Conservation (phyloP, 2,888 invertebrate genomes). For the Griposia aprilina region DNA sequence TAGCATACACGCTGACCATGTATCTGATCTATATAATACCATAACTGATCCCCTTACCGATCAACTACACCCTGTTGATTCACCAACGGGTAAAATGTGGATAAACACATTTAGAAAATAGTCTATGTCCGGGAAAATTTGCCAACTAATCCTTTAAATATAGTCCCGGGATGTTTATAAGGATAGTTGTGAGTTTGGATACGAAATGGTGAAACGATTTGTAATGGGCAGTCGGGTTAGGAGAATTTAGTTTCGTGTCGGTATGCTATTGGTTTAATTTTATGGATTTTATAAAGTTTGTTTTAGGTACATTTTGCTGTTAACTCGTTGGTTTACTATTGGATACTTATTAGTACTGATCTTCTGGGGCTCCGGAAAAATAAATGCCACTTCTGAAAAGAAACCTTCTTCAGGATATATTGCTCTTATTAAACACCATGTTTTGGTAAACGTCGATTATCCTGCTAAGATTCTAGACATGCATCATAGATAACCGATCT, state of each 20-base stretch:
- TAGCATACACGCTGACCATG: constrained; percentile 26
- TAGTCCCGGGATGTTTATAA: constrained; percentile 43
- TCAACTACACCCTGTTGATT: constrained; percentile 58
- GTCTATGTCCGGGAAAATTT: constrained; percentile 61
- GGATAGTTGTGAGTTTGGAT: constrained; percentile 39
- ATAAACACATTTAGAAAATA: constrained; percentile 58
- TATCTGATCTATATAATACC: constrained; percentile 41
- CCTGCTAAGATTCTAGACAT: neutral
- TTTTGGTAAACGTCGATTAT: neutral
- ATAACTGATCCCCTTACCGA: constrained; percentile 47
- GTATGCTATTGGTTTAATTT: constrained; percentile 16
- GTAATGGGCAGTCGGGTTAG: neutral
- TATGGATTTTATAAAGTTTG: neutral
- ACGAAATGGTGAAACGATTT: constrained; percentile 30
- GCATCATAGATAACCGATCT: constrained; percentile 29
- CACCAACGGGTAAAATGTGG: constrained; percentile 56
- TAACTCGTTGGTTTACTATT: neutral
- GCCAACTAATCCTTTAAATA: constrained; percentile 41
- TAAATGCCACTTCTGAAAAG: neutral
- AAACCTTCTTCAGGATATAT: neutral
- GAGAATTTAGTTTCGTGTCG: constrained; percentile 24
- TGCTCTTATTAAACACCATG: neutral
- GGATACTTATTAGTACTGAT: neutral
- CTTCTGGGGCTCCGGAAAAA: neutral
- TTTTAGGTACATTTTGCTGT: neutral